Percentiles rank a stretch among this genome's conserved stretches.
phyloP scores from a whole-genome alignment of 2,888 invertebrate genomes.

The Leptinotarsa peninsularis region DNA sequence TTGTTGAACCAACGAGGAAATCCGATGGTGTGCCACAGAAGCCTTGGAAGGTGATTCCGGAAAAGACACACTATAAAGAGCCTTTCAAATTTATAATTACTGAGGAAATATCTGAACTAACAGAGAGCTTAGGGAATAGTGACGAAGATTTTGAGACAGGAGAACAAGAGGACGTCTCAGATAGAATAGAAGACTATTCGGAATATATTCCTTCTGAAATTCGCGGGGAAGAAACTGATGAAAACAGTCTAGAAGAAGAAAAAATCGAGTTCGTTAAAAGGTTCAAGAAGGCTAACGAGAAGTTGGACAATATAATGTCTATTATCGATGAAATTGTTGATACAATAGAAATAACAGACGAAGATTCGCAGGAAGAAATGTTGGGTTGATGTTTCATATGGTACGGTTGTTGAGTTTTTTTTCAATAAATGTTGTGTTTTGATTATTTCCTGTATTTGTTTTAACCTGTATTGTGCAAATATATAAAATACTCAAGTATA shows the following conservation, averaged over 20 bases:
- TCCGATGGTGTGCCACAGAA: neutral
- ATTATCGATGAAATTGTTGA: constrained; percentile 64
- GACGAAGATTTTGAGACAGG: constrained; percentile 45
- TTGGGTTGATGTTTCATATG: constrained; percentile 39
- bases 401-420: constrained; percentile 35
- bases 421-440: constrained; percentile 40
- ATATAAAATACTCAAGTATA: too few relatives aligned
- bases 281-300: constrained; percentile 60
- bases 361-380: constrained; percentile 33
- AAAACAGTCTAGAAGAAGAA: constrained; percentile 40
- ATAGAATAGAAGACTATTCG: constrained; percentile 14
- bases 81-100: neutral
- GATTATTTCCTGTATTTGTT: constrained; percentile 13
- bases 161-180: constrained; percentile 32
- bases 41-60: neutral
- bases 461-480: neutral
- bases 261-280: constrained; percentile 51
- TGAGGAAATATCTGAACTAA: constrained; percentile 17
- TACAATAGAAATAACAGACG: constrained; percentile 60
- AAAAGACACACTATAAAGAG: neutral
- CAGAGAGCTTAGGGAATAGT: constrained; percentile 25
- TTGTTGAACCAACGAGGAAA: neutral
- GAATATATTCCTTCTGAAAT: neutral
- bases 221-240: constrained; percentile 30
- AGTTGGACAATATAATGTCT: constrained; percentile 62